These are phyloP conservation scores for Colletes collaris DNA, from an alignment of 2,888 invertebrate genomes.

Conservation along the genomic window DNA sequence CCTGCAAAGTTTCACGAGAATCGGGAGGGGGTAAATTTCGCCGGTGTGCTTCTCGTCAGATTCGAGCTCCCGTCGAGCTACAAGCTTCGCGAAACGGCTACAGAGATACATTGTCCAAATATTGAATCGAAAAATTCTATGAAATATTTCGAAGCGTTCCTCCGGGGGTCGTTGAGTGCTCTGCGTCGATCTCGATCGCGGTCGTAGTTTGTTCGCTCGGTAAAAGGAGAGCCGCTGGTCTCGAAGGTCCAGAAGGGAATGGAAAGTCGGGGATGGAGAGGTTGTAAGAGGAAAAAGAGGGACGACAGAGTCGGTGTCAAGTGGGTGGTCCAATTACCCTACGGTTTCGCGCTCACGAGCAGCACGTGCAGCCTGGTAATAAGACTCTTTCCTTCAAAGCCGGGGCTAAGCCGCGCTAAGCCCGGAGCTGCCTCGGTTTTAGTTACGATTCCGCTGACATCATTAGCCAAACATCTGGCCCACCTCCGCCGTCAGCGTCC, in stretches of 20 bases:
- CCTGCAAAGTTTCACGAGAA: too few relatives aligned
- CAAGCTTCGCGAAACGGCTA: too few relatives aligned
- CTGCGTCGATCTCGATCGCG: too few relatives aligned
- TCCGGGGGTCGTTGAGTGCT: too few relatives aligned
- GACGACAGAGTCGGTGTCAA: constrained; percentile 66
- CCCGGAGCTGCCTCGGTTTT: constrained; percentile 75
- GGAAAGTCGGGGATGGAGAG: constrained; percentile 50
- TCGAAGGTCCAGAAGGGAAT: constrained; percentile 3
- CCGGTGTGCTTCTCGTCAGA: too few relatives aligned
- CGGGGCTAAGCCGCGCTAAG: constrained; percentile 70
- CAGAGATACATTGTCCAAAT: too few relatives aligned
- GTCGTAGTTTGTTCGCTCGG: constrained; percentile 66
- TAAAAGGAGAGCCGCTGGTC: constrained; percentile 62
- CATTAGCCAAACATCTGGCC: constrained; percentile 83
- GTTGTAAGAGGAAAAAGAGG: constrained; percentile 44
- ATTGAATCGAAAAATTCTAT: too few relatives aligned
- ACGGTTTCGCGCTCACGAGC: constrained; percentile 78
- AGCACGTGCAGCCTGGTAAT: constrained; percentile 81
- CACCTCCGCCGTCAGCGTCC: constrained; percentile 65
- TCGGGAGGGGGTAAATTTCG: too few relatives aligned
- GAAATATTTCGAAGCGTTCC: too few relatives aligned
- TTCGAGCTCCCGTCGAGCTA: too few relatives aligned
- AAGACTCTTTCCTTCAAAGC: constrained; percentile 79
- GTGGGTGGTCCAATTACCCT: constrained; percentile 83
- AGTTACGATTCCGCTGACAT: constrained; percentile 83